Evolutionary conservation across 2,888 invertebrate species (phyloP), one percentile per base, ranked within the genome.

Genomic region (Pseudanteris insignis): DNA sequence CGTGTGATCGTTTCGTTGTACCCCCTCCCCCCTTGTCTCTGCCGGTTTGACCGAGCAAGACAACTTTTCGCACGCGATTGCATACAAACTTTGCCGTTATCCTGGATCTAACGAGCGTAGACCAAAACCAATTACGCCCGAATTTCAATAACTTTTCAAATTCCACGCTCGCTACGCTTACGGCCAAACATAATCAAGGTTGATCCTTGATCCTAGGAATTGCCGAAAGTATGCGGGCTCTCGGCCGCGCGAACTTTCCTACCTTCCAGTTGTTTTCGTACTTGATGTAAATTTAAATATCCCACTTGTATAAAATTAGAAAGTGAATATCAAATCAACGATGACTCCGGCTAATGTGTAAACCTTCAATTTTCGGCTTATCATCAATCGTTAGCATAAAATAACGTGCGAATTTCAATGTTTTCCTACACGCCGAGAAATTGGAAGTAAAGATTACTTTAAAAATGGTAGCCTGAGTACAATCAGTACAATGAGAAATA

Each of bases 221-320:
- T 8, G 18, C 18, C 15, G 8, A 43, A 43, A 43, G 32, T 43
- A 32, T 43, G 43, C 43, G 9, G 29, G 13, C n/a, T 34, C 11
- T 18, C 24, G 43, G 10, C 1, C 9, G 21, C 24, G 10, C 4
- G 13, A 1, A 32, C 18, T 12, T 50, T 40, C 26, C 26, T 32
- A 40, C 24, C 28, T 30, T 10, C 24, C 14, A 34, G 21, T 38
- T 43, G 29, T 33, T 29, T 43, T 51, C 26, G 36, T 33, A 24
- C 34, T 43, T 51, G 7, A 36, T 24, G 36, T 43, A 51, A 51
- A 51, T 43, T 43, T 43, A 43, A 51, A 43, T 51, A 26, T 34
- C 51, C 51, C 51, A 51, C 51, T 51, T 51, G 51, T 51, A 43
- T 43, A 43, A 51, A 51, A 51, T 51, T 51, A 51, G 51, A 51